Evolutionary conservation across 1,140 invertebrate species (phyloP), one percentile per base, ranked within the genome.

Genomic region (Vanessa atalanta): DNA sequence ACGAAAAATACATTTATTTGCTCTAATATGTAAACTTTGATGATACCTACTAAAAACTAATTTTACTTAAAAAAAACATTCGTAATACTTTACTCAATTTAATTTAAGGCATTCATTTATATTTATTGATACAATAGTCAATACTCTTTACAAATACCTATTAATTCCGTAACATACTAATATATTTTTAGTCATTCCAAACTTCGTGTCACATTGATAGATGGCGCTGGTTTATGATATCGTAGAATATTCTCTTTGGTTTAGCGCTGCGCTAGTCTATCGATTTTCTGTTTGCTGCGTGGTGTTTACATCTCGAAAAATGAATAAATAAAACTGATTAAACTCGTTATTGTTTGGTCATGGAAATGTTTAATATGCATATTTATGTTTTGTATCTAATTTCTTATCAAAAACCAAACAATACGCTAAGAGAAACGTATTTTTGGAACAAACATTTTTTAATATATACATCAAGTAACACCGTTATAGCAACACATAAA

Each of bases 261-360:
- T 83, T 83, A 84, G 84, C 85, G 85, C 82, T 91, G 89, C 89
- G 91, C 89, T 88, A 86, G 73, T 83, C 69, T 91, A 93, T 93
- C 88, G 91, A 93, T 93, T 91, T 88, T 88, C 79, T 70, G 70
- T 80, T 78, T 71, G 72, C 73, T 65, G 63, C 57, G 55, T 78
- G 80, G 87, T 88, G 81, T 91, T 86, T 72, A 82, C 86, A 88
- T 48, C 60, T 64, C n/a, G 83, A 92, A 92, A 89, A 89, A 73
- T 37, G 1, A 23, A 12, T 37, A 37, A 6, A 1, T 13, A 31
- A 37, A 61, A 26, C 6, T 37, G 3, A n/a, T 14, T 14, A 31
- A 61, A 61, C 23, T 61, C 3, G 11, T 5, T 61, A 37, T 0
- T 43, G 15, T 37, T 37, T 31, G 2, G 16, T n/a, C 13, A 15